Percentiles rank a stretch among this genome's conserved stretches.
phyloP scores from a whole-genome alignment of 2,888 invertebrate species.

The Exocentrus adspersus region DNA sequence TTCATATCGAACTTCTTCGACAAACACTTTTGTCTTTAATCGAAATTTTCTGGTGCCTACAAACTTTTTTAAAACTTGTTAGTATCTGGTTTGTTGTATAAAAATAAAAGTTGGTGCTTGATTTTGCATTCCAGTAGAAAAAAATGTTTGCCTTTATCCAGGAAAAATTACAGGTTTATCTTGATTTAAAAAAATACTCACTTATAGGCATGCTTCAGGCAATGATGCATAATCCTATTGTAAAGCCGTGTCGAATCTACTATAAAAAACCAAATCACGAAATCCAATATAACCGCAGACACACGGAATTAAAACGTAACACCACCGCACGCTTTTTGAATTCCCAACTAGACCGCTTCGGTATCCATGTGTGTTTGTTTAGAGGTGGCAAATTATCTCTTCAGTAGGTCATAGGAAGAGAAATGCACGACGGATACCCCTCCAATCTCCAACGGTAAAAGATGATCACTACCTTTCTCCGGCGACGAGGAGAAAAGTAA shows the following conservation, averaged over 20 bases:
- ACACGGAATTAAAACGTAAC: constrained; percentile 1
- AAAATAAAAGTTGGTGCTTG: too few species aligned
- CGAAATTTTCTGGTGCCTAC: too few species aligned
- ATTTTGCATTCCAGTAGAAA: too few species aligned
- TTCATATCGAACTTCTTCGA: too few species aligned
- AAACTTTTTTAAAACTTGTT: too few species aligned
- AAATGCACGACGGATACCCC: constrained; percentile 8
- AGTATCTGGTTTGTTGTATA: too few species aligned
- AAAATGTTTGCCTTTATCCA: too few species aligned
- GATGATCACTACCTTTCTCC: constrained; percentile 13
- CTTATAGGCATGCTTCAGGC: constrained; percentile 3
- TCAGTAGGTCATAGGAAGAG: constrained; percentile 21
- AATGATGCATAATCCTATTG: constrained; percentile 8
- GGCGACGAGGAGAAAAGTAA: too few species aligned
- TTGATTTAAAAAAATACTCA: constrained; percentile 7
- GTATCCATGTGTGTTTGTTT: neutral
- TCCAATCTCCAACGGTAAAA: constrained; percentile 1
- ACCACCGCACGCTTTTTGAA: neutral
- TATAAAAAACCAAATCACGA: neutral
- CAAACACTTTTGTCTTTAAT: too few species aligned
- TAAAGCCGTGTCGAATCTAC: neutral
- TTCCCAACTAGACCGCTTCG: constrained; percentile 2
- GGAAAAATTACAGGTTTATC: too few species aligned
- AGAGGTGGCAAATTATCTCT: neutral
- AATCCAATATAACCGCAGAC: neutral